Evolutionary conservation across 2,888 invertebrate genomes (phyloP).

Genomic region (Ecliptopera silaceata): DNA sequence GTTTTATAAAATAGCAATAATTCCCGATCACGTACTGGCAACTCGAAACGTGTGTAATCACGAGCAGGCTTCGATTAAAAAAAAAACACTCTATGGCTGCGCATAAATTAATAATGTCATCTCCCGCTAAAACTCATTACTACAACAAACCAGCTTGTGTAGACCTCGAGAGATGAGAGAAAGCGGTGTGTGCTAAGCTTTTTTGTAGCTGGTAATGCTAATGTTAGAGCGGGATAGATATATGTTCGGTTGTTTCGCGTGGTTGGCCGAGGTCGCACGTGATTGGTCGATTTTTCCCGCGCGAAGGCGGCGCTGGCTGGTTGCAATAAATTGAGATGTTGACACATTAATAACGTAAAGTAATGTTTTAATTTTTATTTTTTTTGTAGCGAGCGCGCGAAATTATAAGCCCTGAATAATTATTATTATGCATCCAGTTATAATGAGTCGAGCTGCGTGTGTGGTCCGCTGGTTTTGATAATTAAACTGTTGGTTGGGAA

Average conservation of each 20-base stretch:
- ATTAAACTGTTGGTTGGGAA: conserved; percentile 66
- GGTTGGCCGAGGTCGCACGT: conserved; percentile 45
- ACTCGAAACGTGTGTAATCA: conserved; percentile 42
- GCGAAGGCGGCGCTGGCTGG: conserved; percentile 71
- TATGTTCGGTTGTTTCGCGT: conserved; percentile 33
- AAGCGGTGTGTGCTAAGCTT: conserved; percentile 24
- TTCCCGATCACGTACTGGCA: conserved; percentile 34
- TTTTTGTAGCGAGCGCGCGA: conserved; percentile 69
- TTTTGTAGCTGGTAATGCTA: conserved; percentile 24
- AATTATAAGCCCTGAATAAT: conserved; percentile 78
- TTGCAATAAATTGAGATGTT: conserved; percentile 84
- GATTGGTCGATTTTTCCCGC: conserved; percentile 68
- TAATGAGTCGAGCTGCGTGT: conserved; percentile 79
- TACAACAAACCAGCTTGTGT: conserved; percentile 41
- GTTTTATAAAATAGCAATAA: conserved; percentile 22
- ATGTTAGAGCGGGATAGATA: conserved; percentile 55
- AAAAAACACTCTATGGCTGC: conserved; percentile 47
- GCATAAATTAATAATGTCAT: conserved; percentile 78
- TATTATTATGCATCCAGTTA: conserved; percentile 75
- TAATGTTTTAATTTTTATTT: conserved; percentile 79
- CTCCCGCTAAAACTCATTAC: conserved; percentile 52
- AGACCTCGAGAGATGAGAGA: conserved; percentile 34
- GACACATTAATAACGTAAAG: conserved; percentile 81
- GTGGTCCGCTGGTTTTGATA: conserved; percentile 67
- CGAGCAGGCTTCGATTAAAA: conserved; percentile 43